Percentiles rank a stretch among this genome's conserved stretches.
These are phyloP conservation scores for Drosophila recens DNA, from an alignment of 2,888 invertebrate genomes.

Conservation along the genomic window DNA sequence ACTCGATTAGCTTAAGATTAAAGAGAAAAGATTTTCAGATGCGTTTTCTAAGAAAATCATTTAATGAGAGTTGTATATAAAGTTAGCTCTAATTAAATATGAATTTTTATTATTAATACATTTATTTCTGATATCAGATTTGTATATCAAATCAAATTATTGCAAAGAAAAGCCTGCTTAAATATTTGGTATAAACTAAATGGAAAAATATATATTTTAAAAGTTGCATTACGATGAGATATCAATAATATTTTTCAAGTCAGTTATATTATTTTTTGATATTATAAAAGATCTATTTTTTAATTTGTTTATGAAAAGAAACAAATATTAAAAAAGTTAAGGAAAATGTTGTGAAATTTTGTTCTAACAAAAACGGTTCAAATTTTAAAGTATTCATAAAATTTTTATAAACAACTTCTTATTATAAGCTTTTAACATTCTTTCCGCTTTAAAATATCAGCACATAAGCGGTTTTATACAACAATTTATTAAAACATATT, in stretches of 20 bases:
- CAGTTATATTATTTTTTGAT: too few relatives aligned
- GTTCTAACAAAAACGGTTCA: background rate
- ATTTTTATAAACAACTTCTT: background rate
- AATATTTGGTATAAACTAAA: background rate
- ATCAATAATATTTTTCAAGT: background rate
- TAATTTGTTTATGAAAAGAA: background rate
- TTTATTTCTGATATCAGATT: background rate
- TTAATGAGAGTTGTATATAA: slow-evolving; percentile 6
- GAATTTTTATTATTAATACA: background rate
- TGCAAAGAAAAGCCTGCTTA: background rate
- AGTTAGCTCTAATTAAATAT: background rate
- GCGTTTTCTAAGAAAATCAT: too few relatives aligned
- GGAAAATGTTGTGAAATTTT: background rate
- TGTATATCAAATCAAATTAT: background rate
- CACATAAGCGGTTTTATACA: background rate
- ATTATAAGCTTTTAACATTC: too few relatives aligned
- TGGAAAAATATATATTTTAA: background rate
- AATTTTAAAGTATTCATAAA: background rate
- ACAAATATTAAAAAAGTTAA: background rate
- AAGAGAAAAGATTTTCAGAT: too few relatives aligned
- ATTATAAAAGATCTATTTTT: background rate
- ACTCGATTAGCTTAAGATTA: background rate
- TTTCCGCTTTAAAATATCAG: background rate
- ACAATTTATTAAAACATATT: background rate
- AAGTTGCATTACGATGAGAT: too few relatives aligned